Evolutionary conservation across 1,140 invertebrate species (phyloP).

Genomic region (Centruroides sculpturatus): DNA sequence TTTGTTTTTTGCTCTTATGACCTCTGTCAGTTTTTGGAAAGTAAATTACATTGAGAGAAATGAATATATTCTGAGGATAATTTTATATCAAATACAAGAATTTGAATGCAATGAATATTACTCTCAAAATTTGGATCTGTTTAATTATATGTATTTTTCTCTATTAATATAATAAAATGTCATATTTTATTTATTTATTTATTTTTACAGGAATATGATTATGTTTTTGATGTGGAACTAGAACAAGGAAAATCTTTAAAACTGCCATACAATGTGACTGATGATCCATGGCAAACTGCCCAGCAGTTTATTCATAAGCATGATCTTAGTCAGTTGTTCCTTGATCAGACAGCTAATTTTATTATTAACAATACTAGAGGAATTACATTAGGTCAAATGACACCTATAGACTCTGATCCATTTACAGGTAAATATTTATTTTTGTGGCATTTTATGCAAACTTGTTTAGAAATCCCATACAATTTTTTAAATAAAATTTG

Average conservation of each 20-base stretch:
- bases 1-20: too few relatives aligned
- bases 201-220: slow-evolving; percentile 68
- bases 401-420: not conserved
- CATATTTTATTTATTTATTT: slow-evolving; percentile 5
- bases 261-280: slow-evolving; percentile 68
- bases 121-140: too few relatives aligned
- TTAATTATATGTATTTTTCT: too few relatives aligned
- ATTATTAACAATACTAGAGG: slow-evolving; percentile 63
- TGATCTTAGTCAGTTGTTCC: slow-evolving; percentile 65
- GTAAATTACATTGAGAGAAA: too few relatives aligned
- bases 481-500: too few relatives aligned
- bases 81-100: too few relatives aligned
- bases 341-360: slow-evolving; percentile 92
- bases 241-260: slow-evolving; percentile 81
- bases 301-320: slow-evolving; percentile 52
- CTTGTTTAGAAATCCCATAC: too few relatives aligned
- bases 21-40: too few relatives aligned
- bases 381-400: not conserved
- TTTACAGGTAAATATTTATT: not conserved
- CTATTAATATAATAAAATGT: not conserved
- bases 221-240: slow-evolving; percentile 85
- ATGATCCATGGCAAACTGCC: slow-evolving; percentile 49
- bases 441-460: not conserved
- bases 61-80: too few relatives aligned
- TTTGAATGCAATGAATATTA: too few relatives aligned